These are phyloP conservation scores for Asteroscopus sphinx DNA, from an alignment of 2,888 invertebrate species.

Conservation along the genomic window DNA sequence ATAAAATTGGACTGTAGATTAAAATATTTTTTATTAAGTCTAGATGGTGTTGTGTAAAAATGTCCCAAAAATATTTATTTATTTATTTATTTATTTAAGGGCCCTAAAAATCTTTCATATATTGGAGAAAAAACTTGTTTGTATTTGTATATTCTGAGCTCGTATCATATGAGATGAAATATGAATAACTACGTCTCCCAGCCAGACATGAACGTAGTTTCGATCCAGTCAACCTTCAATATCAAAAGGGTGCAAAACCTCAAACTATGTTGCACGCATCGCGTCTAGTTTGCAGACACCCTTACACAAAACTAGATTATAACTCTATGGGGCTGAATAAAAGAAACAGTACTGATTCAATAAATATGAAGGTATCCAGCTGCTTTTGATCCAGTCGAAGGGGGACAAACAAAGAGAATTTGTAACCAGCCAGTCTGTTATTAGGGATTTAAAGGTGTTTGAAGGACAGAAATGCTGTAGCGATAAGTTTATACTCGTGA, in stretches of 20 bases:
- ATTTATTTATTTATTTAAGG: too few species aligned
- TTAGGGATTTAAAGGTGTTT: not conserved
- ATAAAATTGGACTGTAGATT: too few species aligned
- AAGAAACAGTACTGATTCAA: too few species aligned
- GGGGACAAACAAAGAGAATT: not conserved
- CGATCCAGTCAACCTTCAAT: not conserved
- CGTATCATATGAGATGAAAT: too few species aligned
- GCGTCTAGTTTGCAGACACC: not conserved
- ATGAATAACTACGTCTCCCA: too few species aligned
- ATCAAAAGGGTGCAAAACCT: not conserved
- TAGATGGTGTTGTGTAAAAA: too few species aligned
- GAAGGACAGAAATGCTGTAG: not conserved
- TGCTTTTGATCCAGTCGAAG: not conserved
- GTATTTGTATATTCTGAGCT: too few species aligned
- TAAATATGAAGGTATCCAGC: not conserved
- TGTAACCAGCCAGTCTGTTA: not conserved
- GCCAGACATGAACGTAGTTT: too few species aligned
- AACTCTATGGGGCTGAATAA: not conserved
- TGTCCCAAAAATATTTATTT: too few species aligned
- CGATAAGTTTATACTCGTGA: not conserved
- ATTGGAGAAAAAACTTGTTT: too few species aligned
- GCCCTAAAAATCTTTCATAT: too few species aligned
- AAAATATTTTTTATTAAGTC: too few species aligned
- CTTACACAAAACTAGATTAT: not conserved
- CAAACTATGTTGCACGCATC: not conserved